Base-by-base conservation (phyloP, 2,113 vertebrate species). In the Thunnus maccoyii region DNA sequence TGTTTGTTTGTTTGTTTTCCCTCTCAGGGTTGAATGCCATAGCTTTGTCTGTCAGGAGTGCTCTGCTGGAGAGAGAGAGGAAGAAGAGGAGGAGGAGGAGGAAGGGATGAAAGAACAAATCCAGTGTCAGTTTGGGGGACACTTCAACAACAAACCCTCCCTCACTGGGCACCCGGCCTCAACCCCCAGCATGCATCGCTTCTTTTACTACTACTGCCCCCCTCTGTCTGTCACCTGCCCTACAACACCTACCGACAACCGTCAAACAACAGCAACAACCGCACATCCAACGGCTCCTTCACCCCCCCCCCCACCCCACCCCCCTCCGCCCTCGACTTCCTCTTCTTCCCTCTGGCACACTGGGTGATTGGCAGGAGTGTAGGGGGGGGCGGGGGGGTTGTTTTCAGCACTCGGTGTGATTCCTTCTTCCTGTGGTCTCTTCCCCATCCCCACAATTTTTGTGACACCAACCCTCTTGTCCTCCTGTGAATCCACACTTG, bases 141-240 rank as follows among this genome's bases (percentile, higher is more conserved):
- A 30, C 62, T 74, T 56, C 73, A 46, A 46, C 66, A 71, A 66
- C 87, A 80, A 83, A 80, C 74, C 90, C 80, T 74, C 86, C 83
- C 65, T 78, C 81, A 76, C 84, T 81, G 80, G 90, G 85, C 55
- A 18, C 69, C 61, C 57, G 14, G 72, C 73, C 70, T 86, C 80
- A 63, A 64, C 57, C 71, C 88, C 92, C 89, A 92, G 93, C 94
- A 94, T 91, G 91, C 90, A 83, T 81, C 89, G 91, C 86, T 90
- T 82, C 86, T 84, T 84, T 62, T 72, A 78, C 79, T 63, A 62
- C 78, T 68, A 72, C 79, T 83, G 67, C 74, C 86, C 84, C 74
- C 27, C 27, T 22, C 67, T 47, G 72, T 87, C 77, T 71, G 48
- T 82, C 90, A 72, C 75, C 85, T 25, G 41, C 69, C 30, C 20